Evolutionary conservation across 1,140 invertebrate species (phyloP).

Genomic region (Acyrthosiphon pisum): DNA sequence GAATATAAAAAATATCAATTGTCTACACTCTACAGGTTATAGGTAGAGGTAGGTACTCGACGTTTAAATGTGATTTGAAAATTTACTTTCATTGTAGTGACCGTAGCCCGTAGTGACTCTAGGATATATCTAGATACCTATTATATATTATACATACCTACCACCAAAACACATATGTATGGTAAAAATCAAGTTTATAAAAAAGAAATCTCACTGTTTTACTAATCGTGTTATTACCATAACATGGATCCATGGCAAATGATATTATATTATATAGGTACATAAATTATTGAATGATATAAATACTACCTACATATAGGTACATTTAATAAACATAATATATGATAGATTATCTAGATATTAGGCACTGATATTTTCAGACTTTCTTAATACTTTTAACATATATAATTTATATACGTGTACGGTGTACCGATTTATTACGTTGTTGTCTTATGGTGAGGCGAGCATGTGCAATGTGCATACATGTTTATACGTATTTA

Average conservation of each 20-base stretch:
- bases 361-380: background rate
- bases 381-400: background rate
- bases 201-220: slow-evolving; percentile 4
- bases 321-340: background rate
- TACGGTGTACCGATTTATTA: background rate
- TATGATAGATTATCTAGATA: background rate
- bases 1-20: background rate
- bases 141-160: background rate
- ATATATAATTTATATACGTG: background rate
- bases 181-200: background rate
- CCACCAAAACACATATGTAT: background rate
- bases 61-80: background rate
- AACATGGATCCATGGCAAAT: background rate
- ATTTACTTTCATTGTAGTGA: slow-evolving; percentile 13
- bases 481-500: background rate
- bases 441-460: background rate
- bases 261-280: no score
- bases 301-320: background rate
- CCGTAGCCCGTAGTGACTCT: background rate
- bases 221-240: background rate
- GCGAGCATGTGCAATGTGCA: background rate
- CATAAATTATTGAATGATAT: background rate
- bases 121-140: background rate
- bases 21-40: background rate
- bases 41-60: no score